These are phyloP conservation scores for Cyprinodon diabolis DNA, from an alignment of 2,797 vertebrate genomes.

Conservation along the genomic window DNA sequence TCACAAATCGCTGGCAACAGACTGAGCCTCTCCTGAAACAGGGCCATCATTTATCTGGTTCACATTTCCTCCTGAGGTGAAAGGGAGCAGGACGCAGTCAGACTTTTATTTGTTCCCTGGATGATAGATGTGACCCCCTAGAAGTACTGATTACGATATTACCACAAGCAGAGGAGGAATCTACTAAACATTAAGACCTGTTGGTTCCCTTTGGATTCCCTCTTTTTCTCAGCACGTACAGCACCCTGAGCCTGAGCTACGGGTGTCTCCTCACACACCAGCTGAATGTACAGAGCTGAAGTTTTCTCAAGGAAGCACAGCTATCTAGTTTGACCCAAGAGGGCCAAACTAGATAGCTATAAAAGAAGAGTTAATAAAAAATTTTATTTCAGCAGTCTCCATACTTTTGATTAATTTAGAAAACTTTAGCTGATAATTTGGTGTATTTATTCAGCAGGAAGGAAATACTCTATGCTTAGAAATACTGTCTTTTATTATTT, in stretches of 20 bases:
- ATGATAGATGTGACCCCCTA: slow-evolving; percentile 74
- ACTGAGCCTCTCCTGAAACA: slow-evolving; percentile 73
- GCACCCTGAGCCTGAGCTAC: slow-evolving; percentile 34
- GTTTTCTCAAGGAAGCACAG: slow-evolving; percentile 41
- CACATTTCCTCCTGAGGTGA: slow-evolving; percentile 71
- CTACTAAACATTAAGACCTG: slow-evolving; percentile 75
- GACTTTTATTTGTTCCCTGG: slow-evolving; percentile 75
- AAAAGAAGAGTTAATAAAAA: slow-evolving; percentile 58
- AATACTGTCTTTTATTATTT: background rate
- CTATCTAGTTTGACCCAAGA: slow-evolving; percentile 44
- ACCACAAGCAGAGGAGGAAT: slow-evolving; percentile 73
- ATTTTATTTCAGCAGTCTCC: background rate
- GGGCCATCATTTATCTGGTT: slow-evolving; percentile 76
- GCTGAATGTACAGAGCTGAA: slow-evolving; percentile 55
- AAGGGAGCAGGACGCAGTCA: slow-evolving; percentile 61
- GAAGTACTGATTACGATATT: slow-evolving; percentile 73
- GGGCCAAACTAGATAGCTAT: slow-evolving; percentile 22
- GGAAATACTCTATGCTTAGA: background rate
- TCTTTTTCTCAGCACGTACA: slow-evolving; percentile 45
- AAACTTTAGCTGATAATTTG: background rate
- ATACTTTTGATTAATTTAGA: background rate
- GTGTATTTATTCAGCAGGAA: background rate
- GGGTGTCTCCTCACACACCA: slow-evolving; percentile 19
- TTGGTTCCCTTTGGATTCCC: slow-evolving; percentile 43
- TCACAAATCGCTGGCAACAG: slow-evolving; percentile 74